Base-by-base conservation (phyloP, 2,797 vertebrate species). In the Furcifer pardalis region DNA sequence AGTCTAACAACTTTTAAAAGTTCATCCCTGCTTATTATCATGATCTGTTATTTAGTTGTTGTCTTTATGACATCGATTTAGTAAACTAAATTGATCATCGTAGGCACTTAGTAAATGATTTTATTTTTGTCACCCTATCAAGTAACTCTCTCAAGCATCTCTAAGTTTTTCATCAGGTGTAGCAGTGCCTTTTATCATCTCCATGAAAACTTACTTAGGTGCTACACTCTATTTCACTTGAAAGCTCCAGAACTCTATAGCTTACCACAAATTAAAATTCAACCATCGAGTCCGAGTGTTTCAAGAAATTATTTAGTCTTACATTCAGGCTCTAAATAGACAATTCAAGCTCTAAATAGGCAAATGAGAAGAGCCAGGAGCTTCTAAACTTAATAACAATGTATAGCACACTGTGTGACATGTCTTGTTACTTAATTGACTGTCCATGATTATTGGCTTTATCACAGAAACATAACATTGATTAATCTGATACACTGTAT, bases 391-490 rank as follows among this genome's bases (percentile, higher is more conserved):
- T 42, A 23, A 93, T 91, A 78, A 91, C 91, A 91, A 88, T 89
- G 49, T 87, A 82, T 66, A 89, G 90, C 89, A 90, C 84, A 88
- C 2, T 10, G 66, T 85, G 12, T 91, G 89, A 88, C 84, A 90
- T 88, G 71, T 84, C 89, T 60, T 87, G 85, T 77, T 91, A 75
- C 74, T 63, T 91, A 89, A 92, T 90, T 89, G 81, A 89, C 91
- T 89, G 92, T 72, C 83, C 60, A 86, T 81, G 85, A 84, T 88
- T 92, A 85, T 79, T 88, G 71, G 40, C 69, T 87, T 90, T 87
- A 93, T 89, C 77, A 85, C 12, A 66, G 87, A 91, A 92, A 89
- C 90, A 91, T 89, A 35, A 86, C 90, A 88, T 69, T 91, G 89
- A 83, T 90, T 91, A 90, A 92, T 94, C 88, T 88, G 42, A 88